Conservation (phyloP, 2,113 vertebrate species). For the Tor tambroides region DNA sequence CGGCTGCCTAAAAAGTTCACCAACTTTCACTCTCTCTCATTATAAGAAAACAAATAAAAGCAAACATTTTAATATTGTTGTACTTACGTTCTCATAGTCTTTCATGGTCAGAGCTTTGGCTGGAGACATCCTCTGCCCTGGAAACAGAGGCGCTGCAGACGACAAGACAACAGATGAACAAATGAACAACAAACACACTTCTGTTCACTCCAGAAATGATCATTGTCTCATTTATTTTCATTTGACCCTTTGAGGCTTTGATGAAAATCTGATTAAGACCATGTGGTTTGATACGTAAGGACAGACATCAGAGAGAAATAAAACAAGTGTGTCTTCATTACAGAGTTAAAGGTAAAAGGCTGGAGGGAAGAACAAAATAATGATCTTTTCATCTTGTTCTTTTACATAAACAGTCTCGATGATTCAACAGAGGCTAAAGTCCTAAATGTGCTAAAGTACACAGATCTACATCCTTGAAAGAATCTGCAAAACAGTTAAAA, state of each 20-base stretch:
- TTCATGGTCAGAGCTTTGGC: constrained; percentile 93
- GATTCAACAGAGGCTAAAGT: not conserved
- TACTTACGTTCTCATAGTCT: constrained; percentile 97
- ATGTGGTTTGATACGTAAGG: not conserved
- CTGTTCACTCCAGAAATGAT: not conserved
- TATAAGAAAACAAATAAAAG: constrained; percentile 2
- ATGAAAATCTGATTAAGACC: not conserved
- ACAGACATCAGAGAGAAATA: not conserved
- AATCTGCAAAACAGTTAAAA: not conserved
- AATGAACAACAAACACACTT: not conserved
- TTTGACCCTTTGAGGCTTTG: not conserved
- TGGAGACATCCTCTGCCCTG: constrained; percentile 85
- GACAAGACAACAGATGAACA: constrained; percentile 37
- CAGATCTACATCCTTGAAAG: not conserved
- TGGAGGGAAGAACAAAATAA: not conserved
- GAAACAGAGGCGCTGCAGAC: constrained; percentile 77
- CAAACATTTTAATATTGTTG: not conserved
- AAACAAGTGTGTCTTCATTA: not conserved
- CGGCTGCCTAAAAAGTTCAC: too few species aligned
- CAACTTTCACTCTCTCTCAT: not conserved
- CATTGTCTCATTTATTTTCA: not conserved
- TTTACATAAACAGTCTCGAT: not conserved
- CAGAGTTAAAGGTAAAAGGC: not conserved
- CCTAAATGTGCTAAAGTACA: not conserved
- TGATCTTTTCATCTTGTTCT: not conserved